These are phyloP conservation scores for Anthopleura sola DNA, from an alignment of 64 coral and sea anemone species.

Conservation along the genomic window DNA sequence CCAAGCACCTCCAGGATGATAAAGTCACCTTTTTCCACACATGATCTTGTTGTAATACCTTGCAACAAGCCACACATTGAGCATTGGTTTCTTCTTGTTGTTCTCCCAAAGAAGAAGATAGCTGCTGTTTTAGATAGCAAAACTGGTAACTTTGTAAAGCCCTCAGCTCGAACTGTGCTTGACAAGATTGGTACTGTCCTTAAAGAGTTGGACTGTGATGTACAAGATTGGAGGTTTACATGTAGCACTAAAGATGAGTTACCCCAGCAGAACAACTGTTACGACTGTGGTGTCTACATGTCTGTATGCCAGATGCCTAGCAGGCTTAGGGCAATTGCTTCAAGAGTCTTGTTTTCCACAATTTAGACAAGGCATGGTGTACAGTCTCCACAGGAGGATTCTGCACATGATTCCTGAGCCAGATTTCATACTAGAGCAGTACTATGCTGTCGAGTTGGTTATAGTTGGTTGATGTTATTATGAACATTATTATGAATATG, in stretches of 20 bases:
- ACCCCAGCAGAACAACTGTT: slow-evolving; percentile 53
- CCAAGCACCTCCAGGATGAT: slow-evolving; percentile 40
- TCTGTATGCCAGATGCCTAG: slow-evolving; percentile 65
- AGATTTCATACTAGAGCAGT: slow-evolving; percentile 45
- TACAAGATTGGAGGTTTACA: slow-evolving; percentile 54
- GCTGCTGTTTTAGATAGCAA: slow-evolving; percentile 51
- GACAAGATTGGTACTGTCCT: slow-evolving; percentile 57
- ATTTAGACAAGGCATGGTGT: slow-evolving; percentile 36
- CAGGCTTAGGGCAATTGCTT: slow-evolving; percentile 44
- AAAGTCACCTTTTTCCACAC: slow-evolving; percentile 16
- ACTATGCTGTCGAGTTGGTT: not conserved
- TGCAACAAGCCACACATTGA: slow-evolving; percentile 44
- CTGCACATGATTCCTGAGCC: slow-evolving; percentile 51
- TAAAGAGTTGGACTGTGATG: too few species aligned
- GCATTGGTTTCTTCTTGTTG: slow-evolving; percentile 58
- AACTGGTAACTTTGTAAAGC: slow-evolving; percentile 59
- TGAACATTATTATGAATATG: not conserved
- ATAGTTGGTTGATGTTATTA: too few species aligned
- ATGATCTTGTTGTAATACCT: slow-evolving; percentile 11
- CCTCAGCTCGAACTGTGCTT: slow-evolving; percentile 37
- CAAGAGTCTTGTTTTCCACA: slow-evolving; percentile 35
- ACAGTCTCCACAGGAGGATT: slow-evolving; percentile 35
- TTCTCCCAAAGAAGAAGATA: slow-evolving; percentile 60
- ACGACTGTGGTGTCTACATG: slow-evolving; percentile 71
- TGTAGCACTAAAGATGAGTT: slow-evolving; percentile 55